phyloP scores from a whole-genome alignment of 1,140 invertebrate genomes.

The Andricus grossulariae region DNA sequence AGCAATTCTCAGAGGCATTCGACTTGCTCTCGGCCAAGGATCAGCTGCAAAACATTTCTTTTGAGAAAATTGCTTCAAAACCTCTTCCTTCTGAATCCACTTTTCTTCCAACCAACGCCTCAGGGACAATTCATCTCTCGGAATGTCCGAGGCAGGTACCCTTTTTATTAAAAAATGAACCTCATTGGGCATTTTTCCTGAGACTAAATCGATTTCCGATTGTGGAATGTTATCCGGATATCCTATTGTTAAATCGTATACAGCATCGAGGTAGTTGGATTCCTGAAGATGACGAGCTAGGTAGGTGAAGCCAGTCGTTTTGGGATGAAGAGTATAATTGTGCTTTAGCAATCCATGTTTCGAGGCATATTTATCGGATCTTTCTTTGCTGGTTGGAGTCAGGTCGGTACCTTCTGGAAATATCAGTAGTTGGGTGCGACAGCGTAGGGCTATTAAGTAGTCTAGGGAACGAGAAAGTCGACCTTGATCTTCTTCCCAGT shows the following conservation, averaged over 20 bases:
- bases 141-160: slow-evolving; percentile 79
- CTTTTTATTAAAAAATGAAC: slow-evolving; percentile 86
- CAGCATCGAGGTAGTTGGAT: slow-evolving; percentile 80
- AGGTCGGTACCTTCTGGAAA: slow-evolving; percentile 95
- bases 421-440: slow-evolving; percentile 83
- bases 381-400: slow-evolving; percentile 82
- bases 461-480: slow-evolving; percentile 82
- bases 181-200: slow-evolving; percentile 82
- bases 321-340: slow-evolving; percentile 87
- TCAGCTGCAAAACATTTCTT: slow-evolving; percentile 72
- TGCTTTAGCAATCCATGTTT: slow-evolving; percentile 83
- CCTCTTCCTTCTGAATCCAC: slow-evolving; percentile 85
- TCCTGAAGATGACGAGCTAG: slow-evolving; percentile 81
- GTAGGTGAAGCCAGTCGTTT: slow-evolving; percentile 89
- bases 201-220: slow-evolving; percentile 81
- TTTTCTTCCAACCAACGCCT: slow-evolving; percentile 82
- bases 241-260: slow-evolving; percentile 88
- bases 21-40: slow-evolving; percentile 61
- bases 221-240: slow-evolving; percentile 84
- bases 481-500: slow-evolving; percentile 86
- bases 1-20: slow-evolving; percentile 74
- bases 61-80: slow-evolving; percentile 78
- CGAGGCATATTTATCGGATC: slow-evolving; percentile 85
- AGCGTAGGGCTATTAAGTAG: slow-evolving; percentile 82
- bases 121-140: slow-evolving; percentile 77